Base-by-base conservation (phyloP, 1,140 invertebrate species). In the Drosophila serrata region DNA sequence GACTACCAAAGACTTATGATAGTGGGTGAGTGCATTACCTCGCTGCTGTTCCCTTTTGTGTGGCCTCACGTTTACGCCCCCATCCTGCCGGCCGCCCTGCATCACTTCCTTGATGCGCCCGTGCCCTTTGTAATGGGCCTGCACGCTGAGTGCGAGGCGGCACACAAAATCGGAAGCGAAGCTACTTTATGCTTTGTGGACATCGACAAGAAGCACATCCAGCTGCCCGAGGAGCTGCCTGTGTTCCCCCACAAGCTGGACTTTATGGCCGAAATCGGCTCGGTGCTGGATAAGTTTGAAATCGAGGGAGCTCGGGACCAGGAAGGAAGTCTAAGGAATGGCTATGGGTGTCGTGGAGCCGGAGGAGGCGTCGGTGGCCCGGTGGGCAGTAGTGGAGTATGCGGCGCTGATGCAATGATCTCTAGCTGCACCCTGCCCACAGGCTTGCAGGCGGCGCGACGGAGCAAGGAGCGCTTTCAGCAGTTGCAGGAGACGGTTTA, bases 51-150 rank as follows among this genome's bases (percentile, higher is more conserved):
- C 92, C 99, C 99, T 0, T 99, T 99, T 92, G 94, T 95, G 7
- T 99, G 99, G 99, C 98, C 98, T 58, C 98, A 99, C 93, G 98
- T 99, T 0, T 99, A 99, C 93, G 99, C 99, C 27, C 99, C 99
- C 6, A 99, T 99, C 87, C 94, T 99, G 72, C 99, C 99, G 3
- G 96, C 98, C 22, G 98, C 98, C 17, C 94, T 99, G 48, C 96
- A 98, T 81, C 98, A 99, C 91, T 99, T 99, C 93, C 94, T 99
- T 13, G 99, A 99, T 94, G 99, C 99, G 12, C 99, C 99, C 0
- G 99, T 99, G 31, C 99, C 99, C 17, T 99, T 99, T 93, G 96
- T 99, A 59, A 99, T 99, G 99, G 99, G 99, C 12, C 80, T 95
- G n/a, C 95, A 95, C 78, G 93, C 94, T 37, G 93, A 94, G 65